Evolutionary conservation across 2,888 invertebrate genomes (phyloP).

Genomic region (Volucella zonaria): DNA sequence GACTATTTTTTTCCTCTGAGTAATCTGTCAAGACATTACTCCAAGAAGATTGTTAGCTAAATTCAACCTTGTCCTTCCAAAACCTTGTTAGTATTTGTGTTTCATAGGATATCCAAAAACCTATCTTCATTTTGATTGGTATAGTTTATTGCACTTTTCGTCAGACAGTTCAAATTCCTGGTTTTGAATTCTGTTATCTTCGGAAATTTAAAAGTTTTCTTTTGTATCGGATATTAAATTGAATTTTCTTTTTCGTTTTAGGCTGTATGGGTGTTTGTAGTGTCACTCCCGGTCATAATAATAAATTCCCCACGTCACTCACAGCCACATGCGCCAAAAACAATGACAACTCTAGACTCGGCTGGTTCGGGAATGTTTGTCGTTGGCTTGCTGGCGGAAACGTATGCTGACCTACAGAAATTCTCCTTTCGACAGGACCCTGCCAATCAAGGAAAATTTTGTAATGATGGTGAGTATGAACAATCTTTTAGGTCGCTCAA

Average conservation of each 20-base stretch:
- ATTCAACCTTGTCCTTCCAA: too few species aligned
- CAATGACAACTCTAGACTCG: conserved; percentile 93
- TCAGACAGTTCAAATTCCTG: not conserved
- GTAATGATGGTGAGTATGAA: conserved; percentile 89
- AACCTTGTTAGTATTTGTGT: too few species aligned
- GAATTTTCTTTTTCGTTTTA: conserved; percentile 79
- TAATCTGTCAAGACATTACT: too few species aligned
- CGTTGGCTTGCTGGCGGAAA: conserved; percentile 93
- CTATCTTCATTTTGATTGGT: too few species aligned
- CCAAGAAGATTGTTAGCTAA: too few species aligned
- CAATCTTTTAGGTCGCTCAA: not conserved
- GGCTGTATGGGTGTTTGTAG: conserved; percentile 95
- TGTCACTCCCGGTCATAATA: conserved; percentile 95
- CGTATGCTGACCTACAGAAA: conserved; percentile 95
- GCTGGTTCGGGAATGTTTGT: conserved; percentile 93
- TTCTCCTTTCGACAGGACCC: conserved; percentile 95
- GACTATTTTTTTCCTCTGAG: too few species aligned
- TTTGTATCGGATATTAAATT: not conserved
- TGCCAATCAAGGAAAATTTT: conserved; percentile 94
- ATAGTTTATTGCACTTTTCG: too few species aligned
- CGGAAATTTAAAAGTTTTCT: not conserved
- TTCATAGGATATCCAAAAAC: too few species aligned
- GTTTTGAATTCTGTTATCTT: not conserved
- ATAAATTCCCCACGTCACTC: conserved; percentile 93
- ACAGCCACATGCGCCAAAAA: conserved; percentile 89